phyloP scores from a whole-genome alignment of 2,888 invertebrate species.

The Poecilus cupreus region DNA sequence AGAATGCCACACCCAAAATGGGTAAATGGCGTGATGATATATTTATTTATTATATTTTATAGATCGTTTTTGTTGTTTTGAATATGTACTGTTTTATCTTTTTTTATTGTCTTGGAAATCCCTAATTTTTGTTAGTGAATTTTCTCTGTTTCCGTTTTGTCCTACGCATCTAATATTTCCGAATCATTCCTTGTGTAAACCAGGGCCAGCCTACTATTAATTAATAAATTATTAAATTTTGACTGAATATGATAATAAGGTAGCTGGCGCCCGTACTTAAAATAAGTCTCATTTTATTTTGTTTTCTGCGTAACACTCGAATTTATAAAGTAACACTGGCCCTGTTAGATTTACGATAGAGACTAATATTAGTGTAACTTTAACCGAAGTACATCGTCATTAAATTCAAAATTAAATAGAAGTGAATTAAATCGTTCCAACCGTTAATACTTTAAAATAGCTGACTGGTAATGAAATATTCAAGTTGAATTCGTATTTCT shows the following conservation, averaged over 20 bases:
- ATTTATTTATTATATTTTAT: too few relatives aligned
- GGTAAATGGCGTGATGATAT: too few relatives aligned
- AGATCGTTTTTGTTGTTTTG: too few relatives aligned
- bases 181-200: conserved; percentile 42
- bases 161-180: background rate
- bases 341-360: conserved; percentile 14
- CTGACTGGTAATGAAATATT: too few relatives aligned
- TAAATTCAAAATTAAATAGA: too few relatives aligned
- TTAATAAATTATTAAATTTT: conserved; percentile 20
- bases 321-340: background rate
- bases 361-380: conserved; percentile 12
- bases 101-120: too few relatives aligned
- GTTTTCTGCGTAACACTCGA: conserved; percentile 3
- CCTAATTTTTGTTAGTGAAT: too few relatives aligned
- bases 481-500: too few relatives aligned
- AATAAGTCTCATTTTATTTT: background rate
- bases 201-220: conserved; percentile 22
- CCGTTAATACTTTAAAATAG: too few relatives aligned
- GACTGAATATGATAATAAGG: conserved; percentile 18
- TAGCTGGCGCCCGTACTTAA: conserved; percentile 16
- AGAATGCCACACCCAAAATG: too few relatives aligned
- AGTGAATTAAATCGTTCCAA: background rate
- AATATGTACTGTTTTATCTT: too few relatives aligned
- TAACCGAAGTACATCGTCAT: background rate
- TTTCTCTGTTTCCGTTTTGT: background rate